Conservation (phyloP, 2,888 invertebrate species). For the Stramonita haemastoma region DNA sequence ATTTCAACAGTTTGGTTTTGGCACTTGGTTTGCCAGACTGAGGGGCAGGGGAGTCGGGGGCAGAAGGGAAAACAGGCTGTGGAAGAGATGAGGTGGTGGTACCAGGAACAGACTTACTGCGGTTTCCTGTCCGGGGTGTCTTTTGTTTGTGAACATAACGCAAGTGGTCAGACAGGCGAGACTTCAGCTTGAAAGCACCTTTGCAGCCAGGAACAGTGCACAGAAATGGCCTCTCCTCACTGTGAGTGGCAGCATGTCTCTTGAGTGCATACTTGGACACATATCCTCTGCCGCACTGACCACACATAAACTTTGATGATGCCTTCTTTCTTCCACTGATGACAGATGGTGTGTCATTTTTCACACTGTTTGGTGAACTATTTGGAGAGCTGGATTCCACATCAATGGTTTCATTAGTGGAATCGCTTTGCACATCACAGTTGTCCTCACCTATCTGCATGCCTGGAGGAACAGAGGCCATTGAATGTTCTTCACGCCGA, state of each 20-base stretch:
- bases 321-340: not conserved
- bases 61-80: not conserved
- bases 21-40: not conserved
- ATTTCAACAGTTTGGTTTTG: constrained; percentile 40
- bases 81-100: not conserved
- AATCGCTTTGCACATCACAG: constrained; percentile 42
- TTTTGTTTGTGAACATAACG: constrained; percentile 48
- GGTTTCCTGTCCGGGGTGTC: constrained; percentile 8
- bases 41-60: not conserved
- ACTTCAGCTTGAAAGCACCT: constrained; percentile 49
- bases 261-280: constrained; percentile 48
- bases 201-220: constrained; percentile 48
- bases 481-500: not conserved
- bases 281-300: constrained; percentile 26
- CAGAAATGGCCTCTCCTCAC: constrained; percentile 44
- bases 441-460: constrained; percentile 38
- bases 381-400: constrained; percentile 44
- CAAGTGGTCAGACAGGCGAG: constrained; percentile 52
- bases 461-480: not conserved
- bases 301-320: not conserved
- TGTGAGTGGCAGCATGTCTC: constrained; percentile 53
- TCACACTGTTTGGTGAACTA: constrained; percentile 46
- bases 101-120: constrained; percentile 27
- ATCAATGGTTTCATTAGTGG: constrained; percentile 41
- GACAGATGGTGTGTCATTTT: constrained; percentile 33